These are phyloP conservation scores for Psittacula cyanocephala DNA, from an alignment of 2,113 vertebrate genomes.

Conservation along the genomic window DNA sequence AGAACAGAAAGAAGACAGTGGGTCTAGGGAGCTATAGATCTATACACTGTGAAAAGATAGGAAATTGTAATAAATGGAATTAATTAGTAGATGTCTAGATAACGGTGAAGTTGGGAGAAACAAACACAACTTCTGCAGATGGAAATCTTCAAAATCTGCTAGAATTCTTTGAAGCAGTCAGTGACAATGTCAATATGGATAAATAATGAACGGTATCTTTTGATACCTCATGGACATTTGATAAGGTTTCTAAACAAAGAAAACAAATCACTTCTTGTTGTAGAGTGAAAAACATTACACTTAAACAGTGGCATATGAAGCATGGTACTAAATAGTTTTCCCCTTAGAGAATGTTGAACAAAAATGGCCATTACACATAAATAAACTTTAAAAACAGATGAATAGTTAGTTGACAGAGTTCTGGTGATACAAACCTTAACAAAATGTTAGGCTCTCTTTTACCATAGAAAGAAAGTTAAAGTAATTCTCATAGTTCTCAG, in stretches of 20 bases:
- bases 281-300: neutral
- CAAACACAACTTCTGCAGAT: neutral
- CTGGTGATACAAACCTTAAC: neutral
- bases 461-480: neutral
- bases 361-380: neutral
- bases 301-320: neutral
- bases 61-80: neutral
- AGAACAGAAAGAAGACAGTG: neutral
- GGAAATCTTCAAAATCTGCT: neutral
- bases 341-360: neutral
- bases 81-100: neutral
- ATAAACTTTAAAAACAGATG: neutral
- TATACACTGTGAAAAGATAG: neutral
- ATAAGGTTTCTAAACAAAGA: neutral
- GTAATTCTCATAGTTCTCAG: neutral
- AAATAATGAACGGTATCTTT: neutral
- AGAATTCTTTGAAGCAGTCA: neutral
- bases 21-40: neutral
- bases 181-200: neutral
- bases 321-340: neutral
- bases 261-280: neutral
- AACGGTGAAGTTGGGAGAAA: neutral
- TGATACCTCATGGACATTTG: neutral
- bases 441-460: neutral
- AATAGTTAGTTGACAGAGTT: neutral